Evolutionary conservation across 64 coral and sea anemone genomes (phyloP).

Genomic region (Catalaphyllia jardinei): DNA sequence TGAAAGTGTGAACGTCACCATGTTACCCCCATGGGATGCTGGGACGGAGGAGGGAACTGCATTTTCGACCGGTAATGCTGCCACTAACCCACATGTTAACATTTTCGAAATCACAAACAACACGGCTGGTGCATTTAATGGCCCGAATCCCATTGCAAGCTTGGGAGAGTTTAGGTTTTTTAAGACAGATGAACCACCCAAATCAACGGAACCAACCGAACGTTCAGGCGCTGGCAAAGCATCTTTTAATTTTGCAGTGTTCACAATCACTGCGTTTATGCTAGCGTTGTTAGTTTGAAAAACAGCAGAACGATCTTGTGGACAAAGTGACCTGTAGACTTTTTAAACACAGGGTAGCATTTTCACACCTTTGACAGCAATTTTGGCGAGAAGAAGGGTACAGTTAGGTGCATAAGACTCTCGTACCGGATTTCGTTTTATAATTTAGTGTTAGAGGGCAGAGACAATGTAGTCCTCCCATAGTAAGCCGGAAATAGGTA

Average conservation of each 20-base stretch:
- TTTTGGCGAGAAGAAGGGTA: no score
- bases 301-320: neutral
- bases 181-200: neutral
- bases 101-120: conserved; percentile 13
- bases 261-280: neutral
- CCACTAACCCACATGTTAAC: neutral
- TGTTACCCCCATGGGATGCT: neutral
- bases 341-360: no score
- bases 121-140: conserved; percentile 14
- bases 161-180: conserved; percentile 20
- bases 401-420: no score
- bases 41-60: neutral
- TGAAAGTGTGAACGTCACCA: neutral
- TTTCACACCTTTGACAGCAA: no score
- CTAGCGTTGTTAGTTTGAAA: neutral
- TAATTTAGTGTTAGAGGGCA: no score
- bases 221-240: neutral
- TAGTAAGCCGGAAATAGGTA: no score
- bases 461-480: no score
- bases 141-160: neutral
- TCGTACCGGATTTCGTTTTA: no score
- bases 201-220: neutral
- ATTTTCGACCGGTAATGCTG: neutral
- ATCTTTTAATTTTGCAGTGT: neutral
- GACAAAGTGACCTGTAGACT: no score